Evolutionary conservation across 2,797 vertebrate species (phyloP), one percentile per base, ranked within the genome.

Genomic region (Neosilurus hyrtlii): DNA sequence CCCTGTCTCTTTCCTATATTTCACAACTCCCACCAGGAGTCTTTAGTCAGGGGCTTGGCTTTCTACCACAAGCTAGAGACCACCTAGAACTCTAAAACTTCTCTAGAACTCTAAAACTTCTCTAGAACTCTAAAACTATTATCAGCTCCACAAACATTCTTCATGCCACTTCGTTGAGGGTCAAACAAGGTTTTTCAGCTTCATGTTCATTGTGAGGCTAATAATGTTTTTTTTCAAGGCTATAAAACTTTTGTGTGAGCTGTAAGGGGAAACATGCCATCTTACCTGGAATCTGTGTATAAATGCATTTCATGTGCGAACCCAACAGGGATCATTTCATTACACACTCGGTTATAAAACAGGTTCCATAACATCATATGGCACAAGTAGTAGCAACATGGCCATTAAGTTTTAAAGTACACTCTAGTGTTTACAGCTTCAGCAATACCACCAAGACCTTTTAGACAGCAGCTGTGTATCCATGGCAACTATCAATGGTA

Each of bases 401-500:
- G 73, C 49, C 80, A 72, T 81, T 49, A 72, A 70, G 51, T 72
- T 71, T 57, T 57, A 66, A 22, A 71, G 72, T 51, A 24, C 43
- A 52, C 72, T 81, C 65, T 4, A 54, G 57, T 85, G 79, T 81
- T 85, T 85, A 71, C 73, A 78, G 73, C 83, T 73, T 68, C 71
- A 67, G 62, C 68, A 76, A 76, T 76, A 24, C 65, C 79, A 81
- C 63, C 54, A 75, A 84, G 73, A 54, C 79, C 65, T 84, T 12
- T 77, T 70, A 80, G 52, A 81, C 24, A 9, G 66, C 68, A 80
- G 70, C 95, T 96, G 86, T 86, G 93, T 97, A 93, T 94, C 94
- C 95, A 96, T 96, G 94, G 95, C 94, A 96, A 98, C 96, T 89
- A 94, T 94, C 95, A 91, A 94, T 62, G 67, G 67, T 94, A 94